phyloP scores from a whole-genome alignment of 2,113 vertebrate genomes.

The Vulpes vulpes region DNA sequence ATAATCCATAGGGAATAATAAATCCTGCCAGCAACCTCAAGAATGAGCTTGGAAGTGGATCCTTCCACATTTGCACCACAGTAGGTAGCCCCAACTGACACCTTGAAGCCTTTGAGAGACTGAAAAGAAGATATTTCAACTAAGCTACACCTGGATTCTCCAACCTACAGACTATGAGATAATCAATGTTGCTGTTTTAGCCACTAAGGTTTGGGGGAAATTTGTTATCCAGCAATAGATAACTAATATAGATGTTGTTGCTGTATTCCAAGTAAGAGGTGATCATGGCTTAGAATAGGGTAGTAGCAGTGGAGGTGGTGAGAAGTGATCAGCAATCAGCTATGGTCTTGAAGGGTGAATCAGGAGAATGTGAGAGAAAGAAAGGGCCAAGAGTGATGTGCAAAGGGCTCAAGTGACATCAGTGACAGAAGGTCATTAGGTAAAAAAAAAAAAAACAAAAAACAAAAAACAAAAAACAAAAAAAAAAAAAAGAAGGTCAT shows the following conservation, averaged over 20 bases:
- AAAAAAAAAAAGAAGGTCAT: no score
- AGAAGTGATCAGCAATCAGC: neutral
- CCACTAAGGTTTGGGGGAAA: neutral
- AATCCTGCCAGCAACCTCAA: neutral
- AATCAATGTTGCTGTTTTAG: neutral
- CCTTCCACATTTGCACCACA: neutral
- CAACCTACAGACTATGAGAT: no score
- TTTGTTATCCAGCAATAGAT: neutral
- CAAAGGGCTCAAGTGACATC: neutral
- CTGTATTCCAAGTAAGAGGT: neutral
- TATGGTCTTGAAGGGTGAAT: neutral
- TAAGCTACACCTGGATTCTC: neutral
- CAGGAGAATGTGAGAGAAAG: neutral
- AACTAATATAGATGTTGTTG: neutral
- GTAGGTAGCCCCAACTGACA: fast-evolving
- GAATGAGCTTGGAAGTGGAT: neutral
- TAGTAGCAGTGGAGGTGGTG: neutral
- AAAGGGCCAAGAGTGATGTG: neutral
- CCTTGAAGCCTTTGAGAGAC: neutral
- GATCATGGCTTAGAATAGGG: neutral
- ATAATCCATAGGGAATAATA: neutral
- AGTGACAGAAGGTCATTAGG: neutral
- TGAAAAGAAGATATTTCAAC: neutral
- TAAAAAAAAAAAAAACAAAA: no score
- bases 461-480: no score